These are phyloP conservation scores for Motacilla tschutschensis DNA, from an alignment of 2,113 vertebrate species.

Conservation along the genomic window DNA sequence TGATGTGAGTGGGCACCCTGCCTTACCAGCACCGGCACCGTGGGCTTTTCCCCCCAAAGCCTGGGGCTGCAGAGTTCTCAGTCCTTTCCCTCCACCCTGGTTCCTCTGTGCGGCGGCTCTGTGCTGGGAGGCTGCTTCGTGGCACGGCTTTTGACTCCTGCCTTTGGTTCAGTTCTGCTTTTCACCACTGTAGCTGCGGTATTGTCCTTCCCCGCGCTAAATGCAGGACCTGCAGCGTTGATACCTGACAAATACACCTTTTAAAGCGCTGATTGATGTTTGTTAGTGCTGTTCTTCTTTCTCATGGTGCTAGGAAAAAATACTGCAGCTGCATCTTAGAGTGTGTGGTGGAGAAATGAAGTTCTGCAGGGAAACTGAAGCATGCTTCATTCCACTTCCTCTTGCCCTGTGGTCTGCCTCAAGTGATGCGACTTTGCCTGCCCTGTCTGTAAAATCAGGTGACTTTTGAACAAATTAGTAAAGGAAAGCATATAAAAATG, in stretches of 20 bases:
- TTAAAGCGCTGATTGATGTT: neutral
- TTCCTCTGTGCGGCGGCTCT: rapidly evolving
- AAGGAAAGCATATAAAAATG: neutral
- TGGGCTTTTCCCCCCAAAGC: neutral
- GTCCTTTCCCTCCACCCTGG: rapidly evolving
- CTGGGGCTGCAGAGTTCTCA: neutral
- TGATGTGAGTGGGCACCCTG: neutral
- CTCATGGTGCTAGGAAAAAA: neutral
- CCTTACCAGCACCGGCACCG: neutral
- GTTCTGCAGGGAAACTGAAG: neutral
- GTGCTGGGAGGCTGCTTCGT: neutral
- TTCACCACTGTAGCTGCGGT: neutral
- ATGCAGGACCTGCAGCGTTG: neutral
- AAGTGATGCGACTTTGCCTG: neutral
- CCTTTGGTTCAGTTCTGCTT: neutral
- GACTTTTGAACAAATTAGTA: neutral
- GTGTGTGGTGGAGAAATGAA: neutral
- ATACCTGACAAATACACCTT: neutral
- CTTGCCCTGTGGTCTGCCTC: neutral
- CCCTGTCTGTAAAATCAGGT: neutral
- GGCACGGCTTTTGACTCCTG: rapidly evolving
- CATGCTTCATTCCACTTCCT: neutral
- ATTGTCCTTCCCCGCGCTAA: neutral
- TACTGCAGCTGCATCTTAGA: neutral
- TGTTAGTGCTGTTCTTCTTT: neutral